phyloP scores from a whole-genome alignment of 1,140 invertebrate species.

The Scaptomyza hsui region DNA sequence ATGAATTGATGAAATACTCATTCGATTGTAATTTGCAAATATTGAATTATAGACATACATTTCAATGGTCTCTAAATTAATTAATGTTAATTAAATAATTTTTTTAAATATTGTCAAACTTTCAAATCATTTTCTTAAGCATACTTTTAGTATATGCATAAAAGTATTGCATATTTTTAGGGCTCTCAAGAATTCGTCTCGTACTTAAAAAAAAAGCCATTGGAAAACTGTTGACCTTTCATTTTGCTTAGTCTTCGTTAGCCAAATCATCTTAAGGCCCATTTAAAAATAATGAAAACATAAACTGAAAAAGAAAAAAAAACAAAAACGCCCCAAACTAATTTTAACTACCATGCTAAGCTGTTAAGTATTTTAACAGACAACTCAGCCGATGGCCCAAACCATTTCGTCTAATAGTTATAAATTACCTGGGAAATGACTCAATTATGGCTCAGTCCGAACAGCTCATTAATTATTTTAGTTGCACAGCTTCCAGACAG shows the following conservation, averaged over 20 bases:
- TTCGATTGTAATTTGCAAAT: too few species aligned
- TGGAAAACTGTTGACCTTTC: slow-evolving; percentile 12
- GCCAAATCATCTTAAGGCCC: not conserved
- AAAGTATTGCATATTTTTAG: slow-evolving; percentile 17
- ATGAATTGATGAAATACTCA: too few species aligned
- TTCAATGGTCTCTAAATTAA: too few species aligned
- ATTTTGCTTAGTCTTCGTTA: not conserved
- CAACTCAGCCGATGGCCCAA: slow-evolving; percentile 10
- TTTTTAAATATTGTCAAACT: too few species aligned
- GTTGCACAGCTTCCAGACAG: slow-evolving; percentile 27
- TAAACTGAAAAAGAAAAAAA: not conserved
- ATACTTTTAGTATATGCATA: slow-evolving; percentile 21
- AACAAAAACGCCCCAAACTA: slow-evolving; percentile 3
- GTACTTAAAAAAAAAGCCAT: not conserved
- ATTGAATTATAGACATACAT: too few species aligned
- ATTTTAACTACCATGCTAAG: slow-evolving; percentile 18
- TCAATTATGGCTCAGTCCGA: slow-evolving; percentile 33
- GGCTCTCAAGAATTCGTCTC: too few species aligned
- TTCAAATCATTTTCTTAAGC: too few species aligned
- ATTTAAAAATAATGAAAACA: slow-evolving; percentile 20
- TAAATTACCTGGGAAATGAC: slow-evolving; percentile 58
- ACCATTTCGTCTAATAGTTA: slow-evolving; percentile 57
- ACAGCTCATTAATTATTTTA: slow-evolving; percentile 33
- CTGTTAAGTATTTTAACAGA: slow-evolving; percentile 14
- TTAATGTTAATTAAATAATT: too few species aligned